Evolutionary conservation across 2,888 invertebrate species (phyloP), one percentile per base, ranked within the genome.

Genomic region (Habrosyne pyritoides): DNA sequence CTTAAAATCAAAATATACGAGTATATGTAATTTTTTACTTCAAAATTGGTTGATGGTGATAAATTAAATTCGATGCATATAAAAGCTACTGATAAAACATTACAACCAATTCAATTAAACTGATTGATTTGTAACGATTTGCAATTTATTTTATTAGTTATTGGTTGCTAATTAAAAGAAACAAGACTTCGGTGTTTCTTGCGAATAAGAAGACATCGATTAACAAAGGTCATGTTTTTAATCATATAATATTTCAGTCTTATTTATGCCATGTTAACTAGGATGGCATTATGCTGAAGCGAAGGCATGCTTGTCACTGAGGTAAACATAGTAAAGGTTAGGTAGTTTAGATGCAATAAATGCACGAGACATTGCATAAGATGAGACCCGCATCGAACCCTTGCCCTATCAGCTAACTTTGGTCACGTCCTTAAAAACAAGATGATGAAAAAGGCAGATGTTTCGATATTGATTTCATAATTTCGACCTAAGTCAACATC

Each of bases 261-360:
- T 12, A 49, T 49, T 30, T 28, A 46, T 58, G 54, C 14, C 54
- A 48, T 47, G 52, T 48, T 57, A 53, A 52, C 28, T 55, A 56
- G 55, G 24, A 56, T 49, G 64, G 64, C 64, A 65, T 69, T 67
- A 59, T 54, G 67, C 60, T 67, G 60, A 65, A 61, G 61, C 57
- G 72, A 83, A 79, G 79, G 64, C 70, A 74, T 63, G 69, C 75
- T 77, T 79, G 82, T 83, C 80, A 79, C 77, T 76, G 74, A 76
- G 77, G 82, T 79, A 84, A 82, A 83, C 78, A 81, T 71, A 79
- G 71, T 70, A 89, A 89, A 90, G 89, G 89, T 89, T 89, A 84
- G 75, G 77, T 73, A 79, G 80, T 84, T 84, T 83, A 66, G 79
- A 71, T 79, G 84, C 87, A 86, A 83, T 83, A 81, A 83, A 81